Percentiles rank a stretch among this genome's conserved stretches.
Evolutionary conservation across 2,888 invertebrate genomes (phyloP).

Genomic region (Cephus pulcher): DNA sequence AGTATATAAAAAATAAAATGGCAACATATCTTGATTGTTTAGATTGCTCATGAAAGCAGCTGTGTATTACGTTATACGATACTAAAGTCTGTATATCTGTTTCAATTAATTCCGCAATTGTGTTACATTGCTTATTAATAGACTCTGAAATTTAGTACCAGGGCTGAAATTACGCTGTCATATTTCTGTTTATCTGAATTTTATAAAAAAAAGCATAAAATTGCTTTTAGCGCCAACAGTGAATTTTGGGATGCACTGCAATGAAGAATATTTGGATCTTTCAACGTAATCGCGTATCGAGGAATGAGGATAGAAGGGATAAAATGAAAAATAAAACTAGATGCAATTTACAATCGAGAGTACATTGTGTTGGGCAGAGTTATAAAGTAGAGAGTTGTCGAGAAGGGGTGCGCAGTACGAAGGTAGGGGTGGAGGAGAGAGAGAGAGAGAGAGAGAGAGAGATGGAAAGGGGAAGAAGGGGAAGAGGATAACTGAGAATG

Average conservation of each 20-base stretch:
- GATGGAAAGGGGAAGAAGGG: neutral
- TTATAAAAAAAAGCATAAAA: too few relatives aligned
- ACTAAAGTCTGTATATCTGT: neutral
- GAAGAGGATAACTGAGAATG: neutral
- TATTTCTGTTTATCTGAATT: neutral
- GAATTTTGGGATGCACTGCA: neutral
- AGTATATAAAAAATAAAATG: neutral
- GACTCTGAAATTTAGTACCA: neutral
- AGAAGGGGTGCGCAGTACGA: neutral
- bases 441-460: neutral
- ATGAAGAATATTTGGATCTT: neutral
- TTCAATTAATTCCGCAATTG: neutral
- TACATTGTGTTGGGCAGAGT: constrained; percentile 2
- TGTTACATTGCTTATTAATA: neutral
- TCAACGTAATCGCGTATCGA: neutral
- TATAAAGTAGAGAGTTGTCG: constrained; percentile 1
- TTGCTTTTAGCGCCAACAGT: too few relatives aligned
- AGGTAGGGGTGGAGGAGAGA: neutral
- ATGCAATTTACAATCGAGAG: neutral
- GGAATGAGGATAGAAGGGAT: too few relatives aligned
- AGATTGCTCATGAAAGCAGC: neutral
- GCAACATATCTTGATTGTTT: neutral
- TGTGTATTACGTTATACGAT: neutral
- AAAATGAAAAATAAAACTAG: neutral
- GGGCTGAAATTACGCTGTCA: neutral